phyloP scores from a whole-genome alignment of 1,140 invertebrate species.

The Drosophila equinoxialis region DNA sequence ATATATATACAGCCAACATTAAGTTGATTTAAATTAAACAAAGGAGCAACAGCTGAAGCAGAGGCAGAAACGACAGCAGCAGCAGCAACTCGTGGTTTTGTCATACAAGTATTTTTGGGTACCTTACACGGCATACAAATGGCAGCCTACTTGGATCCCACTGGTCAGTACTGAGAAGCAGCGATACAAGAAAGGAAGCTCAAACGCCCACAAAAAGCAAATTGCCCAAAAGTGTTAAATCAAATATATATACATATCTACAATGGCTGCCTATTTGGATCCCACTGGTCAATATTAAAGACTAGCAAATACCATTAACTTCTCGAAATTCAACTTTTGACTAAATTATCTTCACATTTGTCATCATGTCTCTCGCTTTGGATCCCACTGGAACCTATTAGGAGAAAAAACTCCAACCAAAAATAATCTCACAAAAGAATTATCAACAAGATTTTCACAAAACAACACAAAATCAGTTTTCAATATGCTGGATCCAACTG shows the following conservation, averaged over 20 bases:
- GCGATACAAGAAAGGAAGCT: background rate
- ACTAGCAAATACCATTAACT: background rate
- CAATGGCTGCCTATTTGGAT: constrained; percentile 73
- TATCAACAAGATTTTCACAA: constrained; percentile 4
- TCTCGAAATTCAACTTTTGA: background rate
- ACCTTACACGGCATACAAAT: constrained; percentile 58
- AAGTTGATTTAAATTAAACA: constrained; percentile 69
- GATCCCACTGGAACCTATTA: constrained; percentile 82
- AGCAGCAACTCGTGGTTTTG: constrained; percentile 52
- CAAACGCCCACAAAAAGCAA: background rate
- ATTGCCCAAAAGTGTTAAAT: background rate
- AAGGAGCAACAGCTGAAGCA: constrained; percentile 49
- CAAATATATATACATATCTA: background rate
- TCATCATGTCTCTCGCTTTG: constrained; percentile 73
- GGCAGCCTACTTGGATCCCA: constrained; percentile 70
- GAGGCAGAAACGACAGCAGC: constrained; percentile 11
- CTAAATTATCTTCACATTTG: background rate
- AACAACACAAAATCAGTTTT: constrained; percentile 22
- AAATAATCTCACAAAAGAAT: background rate
- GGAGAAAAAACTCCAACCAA: constrained; percentile 1
- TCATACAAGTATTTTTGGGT: constrained; percentile 66
- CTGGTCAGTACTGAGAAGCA: constrained; percentile 58
- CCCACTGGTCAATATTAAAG: constrained; percentile 79
- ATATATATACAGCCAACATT: constrained; percentile 24
- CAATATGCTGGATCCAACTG: constrained; percentile 76